A percentile compares a stretch with the other conserved stretches of the same genome.
Conservation (phyloP, 2,797 vertebrate genomes). For the Tokudaia tokunoshimensis region DNA sequence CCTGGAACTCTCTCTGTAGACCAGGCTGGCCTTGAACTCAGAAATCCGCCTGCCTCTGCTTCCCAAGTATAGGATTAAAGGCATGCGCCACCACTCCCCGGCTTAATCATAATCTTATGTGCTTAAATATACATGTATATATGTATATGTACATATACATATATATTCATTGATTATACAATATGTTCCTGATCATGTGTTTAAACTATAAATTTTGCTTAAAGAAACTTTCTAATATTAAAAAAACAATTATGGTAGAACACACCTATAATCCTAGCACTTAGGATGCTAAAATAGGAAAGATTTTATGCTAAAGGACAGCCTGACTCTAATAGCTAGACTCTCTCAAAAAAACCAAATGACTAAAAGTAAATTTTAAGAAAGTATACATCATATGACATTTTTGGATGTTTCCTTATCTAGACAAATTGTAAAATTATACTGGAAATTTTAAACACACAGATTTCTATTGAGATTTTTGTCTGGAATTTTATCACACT, state of each 20-base stretch:
- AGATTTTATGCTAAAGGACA: background rate
- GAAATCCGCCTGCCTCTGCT: too few relatives aligned
- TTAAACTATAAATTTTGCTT: conserved; percentile 21
- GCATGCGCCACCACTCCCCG: too few relatives aligned
- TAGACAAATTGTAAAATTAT: conserved; percentile 33
- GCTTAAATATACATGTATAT: background rate
- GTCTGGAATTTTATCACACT: background rate
- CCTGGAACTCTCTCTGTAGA: too few relatives aligned
- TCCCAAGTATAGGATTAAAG: too few relatives aligned
- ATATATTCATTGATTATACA: background rate
- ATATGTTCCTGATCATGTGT: background rate
- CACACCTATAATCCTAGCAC: background rate
- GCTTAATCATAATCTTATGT: conserved; percentile 19
- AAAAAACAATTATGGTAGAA: background rate
- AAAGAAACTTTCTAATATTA: background rate
- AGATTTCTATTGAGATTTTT: background rate
- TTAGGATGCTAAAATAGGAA: background rate
- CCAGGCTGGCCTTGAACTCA: too few relatives aligned
- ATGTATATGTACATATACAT: background rate
- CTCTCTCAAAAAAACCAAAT: background rate
- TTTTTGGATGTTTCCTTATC: conserved; percentile 23
- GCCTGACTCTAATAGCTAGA: background rate
- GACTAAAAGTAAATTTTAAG: background rate
- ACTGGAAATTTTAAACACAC: conserved; percentile 31
- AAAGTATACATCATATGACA: background rate